Conservation (phyloP, 2,888 invertebrate genomes). For the Ferrisia virgata region DNA sequence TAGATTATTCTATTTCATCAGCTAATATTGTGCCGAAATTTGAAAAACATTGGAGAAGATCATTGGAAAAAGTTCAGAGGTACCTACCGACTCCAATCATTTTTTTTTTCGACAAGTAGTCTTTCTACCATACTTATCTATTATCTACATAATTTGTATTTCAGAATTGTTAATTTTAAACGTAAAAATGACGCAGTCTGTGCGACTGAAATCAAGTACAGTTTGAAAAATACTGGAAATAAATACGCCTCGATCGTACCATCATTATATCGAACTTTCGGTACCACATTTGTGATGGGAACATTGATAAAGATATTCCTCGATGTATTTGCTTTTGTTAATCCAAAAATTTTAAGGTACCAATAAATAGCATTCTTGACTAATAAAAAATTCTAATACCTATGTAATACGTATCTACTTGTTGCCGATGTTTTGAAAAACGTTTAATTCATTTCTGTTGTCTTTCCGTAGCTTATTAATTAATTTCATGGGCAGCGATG, state of each 20-base stretch:
- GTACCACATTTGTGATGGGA: conserved; percentile 52
- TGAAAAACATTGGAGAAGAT: conserved; percentile 77
- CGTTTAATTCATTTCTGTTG: too few species aligned
- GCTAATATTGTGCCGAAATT: conserved; percentile 76
- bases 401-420: too few species aligned
- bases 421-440: too few species aligned
- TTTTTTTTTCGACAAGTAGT: not conserved
- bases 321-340: not conserved
- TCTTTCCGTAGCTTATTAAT: conserved; percentile 51
- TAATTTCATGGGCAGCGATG: conserved; percentile 52
- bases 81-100: not conserved
- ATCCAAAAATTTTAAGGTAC: not conserved
- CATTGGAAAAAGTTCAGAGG: conserved; percentile 49
- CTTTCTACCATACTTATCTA: not conserved
- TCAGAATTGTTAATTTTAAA: not conserved
- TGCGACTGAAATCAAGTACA: too few species aligned
- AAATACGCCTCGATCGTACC: conserved; percentile 72
- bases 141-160: not conserved
- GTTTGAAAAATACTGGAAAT: not conserved
- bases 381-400: too few species aligned
- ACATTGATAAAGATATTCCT: not conserved
- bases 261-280: conserved; percentile 81
- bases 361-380: too few species aligned
- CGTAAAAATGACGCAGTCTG: too few species aligned
- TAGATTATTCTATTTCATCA: conserved; percentile 80